These are phyloP conservation scores for Istiophorus platypterus DNA, from an alignment of 2,113 vertebrate species.

Conservation along the genomic window DNA sequence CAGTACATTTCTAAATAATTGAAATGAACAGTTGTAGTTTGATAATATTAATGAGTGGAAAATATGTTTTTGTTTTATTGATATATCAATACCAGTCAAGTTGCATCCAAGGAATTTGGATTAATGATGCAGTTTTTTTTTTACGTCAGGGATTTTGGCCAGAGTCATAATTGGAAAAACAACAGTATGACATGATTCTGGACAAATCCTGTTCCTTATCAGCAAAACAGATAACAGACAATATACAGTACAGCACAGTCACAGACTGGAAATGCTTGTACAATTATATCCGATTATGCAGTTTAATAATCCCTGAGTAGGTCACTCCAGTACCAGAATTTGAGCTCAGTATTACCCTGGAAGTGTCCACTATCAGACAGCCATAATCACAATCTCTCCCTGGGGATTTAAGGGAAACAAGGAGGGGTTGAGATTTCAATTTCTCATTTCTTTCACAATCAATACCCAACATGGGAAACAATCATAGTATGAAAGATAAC, in stretches of 20 bases:
- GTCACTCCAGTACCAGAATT: constrained; percentile 36
- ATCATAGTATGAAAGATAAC: constrained; percentile 45
- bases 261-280: constrained; percentile 27
- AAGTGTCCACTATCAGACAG: constrained; percentile 48
- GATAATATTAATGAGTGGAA: constrained; percentile 35
- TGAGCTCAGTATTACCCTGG: constrained; percentile 48
- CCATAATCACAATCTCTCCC: constrained; percentile 43
- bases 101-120: constrained; percentile 32
- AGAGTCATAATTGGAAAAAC: constrained; percentile 41
- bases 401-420: constrained; percentile 45
- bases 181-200: background rate
- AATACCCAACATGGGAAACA: constrained; percentile 48
- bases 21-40: constrained; percentile 17
- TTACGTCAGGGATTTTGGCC: constrained; percentile 13
- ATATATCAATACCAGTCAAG: constrained; percentile 8
- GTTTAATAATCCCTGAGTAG: constrained; percentile 24
- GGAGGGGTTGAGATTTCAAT: constrained; percentile 45
- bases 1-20: constrained; percentile 14
- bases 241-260: constrained; percentile 7
- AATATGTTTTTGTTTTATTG: constrained; percentile 28
- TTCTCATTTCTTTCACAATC: constrained; percentile 57
- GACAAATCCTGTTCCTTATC: constrained; percentile 20
- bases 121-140: constrained; percentile 18
- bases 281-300: constrained; percentile 28
- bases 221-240: constrained; percentile 13